Evolutionary conservation across 2,888 invertebrate genomes (phyloP), one percentile per base, ranked within the genome.

Genomic region (Syrphus vitripennis): DNA sequence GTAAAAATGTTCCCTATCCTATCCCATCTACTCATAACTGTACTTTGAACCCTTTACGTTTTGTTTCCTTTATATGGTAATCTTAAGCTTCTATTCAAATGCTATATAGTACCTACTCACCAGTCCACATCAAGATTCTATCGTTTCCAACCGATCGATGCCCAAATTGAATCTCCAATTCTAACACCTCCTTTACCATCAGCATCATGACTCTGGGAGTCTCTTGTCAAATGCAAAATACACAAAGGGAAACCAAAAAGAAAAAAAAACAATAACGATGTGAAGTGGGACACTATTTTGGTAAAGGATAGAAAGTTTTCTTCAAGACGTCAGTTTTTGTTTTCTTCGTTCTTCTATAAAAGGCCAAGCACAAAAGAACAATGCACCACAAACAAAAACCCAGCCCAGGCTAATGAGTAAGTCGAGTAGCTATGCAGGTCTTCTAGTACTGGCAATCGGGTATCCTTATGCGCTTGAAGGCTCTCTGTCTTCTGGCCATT

Each of bases 11-110:
- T 45, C 21, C 19, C 48, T 50, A 12, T 50, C 12, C 19, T 9
- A 45, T 40, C 40, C 5, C 6, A 10, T 16, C 5, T 31, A 71
- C 57, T 76, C 65, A 74, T 79, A 83, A 79, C 80, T 76, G 76
- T 71, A 71, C 42, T 37, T 26, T 29, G 45, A 53, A 63, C 81
- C 84, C 76, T 86, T 81, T 48, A 71, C n/a, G n/a, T 74, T 59
- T 61, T 31, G 9, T 10, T 72, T 42, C 59, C 72, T 45, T 40
- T 40, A 61, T 63, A 57, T 40, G 14, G 70, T 50, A 71, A 57
- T 65, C 34, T 42, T 19, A 14, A 2, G 24, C 34, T 57, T 9
- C 42, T 53, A 40, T 75, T 19, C 57, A 57, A 53, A 65, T 45
- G n/a, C 26, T 29, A 29, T 53, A 50, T n/a, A n/a, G n/a, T n/a